Percentiles rank a stretch among this genome's conserved stretches.
Evolutionary conservation across 2,888 invertebrate genomes (phyloP).

Genomic region (Heliconius sara): DNA sequence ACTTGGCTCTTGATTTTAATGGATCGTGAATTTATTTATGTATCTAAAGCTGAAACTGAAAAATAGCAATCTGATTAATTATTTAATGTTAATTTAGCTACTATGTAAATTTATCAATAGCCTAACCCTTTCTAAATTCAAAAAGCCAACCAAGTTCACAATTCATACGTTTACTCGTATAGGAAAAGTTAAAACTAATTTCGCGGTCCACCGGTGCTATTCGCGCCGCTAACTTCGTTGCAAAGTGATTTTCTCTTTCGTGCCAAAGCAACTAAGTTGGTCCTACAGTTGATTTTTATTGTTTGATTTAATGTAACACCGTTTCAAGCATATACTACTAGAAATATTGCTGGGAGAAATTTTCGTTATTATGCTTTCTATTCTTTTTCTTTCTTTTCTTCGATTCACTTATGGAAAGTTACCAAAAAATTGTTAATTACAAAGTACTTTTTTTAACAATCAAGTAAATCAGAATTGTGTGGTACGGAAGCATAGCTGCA

Average conservation of each 20-base stretch:
- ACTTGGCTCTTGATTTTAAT: too few relatives aligned
- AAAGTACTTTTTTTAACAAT: too few relatives aligned
- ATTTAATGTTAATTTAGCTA: neutral
- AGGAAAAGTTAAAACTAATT: conserved; percentile 79
- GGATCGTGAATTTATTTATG: too few relatives aligned
- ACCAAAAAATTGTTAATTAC: too few relatives aligned
- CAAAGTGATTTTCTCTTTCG: conserved; percentile 78
- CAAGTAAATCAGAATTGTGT: too few relatives aligned
- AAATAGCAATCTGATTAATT: neutral
- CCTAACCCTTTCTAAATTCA: conserved; percentile 51
- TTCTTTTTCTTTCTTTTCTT: neutral
- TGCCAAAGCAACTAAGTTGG: conserved; percentile 56
- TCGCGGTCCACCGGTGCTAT: conserved; percentile 78
- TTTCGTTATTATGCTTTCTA: conserved; percentile 5
- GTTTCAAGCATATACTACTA: neutral
- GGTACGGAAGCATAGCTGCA: too few relatives aligned
- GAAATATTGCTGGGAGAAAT: neutral
- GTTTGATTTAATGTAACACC: conserved; percentile 27
- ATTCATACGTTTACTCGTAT: conserved; percentile 65
- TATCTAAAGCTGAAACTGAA: too few relatives aligned
- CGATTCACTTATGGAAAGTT: too few relatives aligned
- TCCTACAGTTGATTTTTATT: conserved; percentile 57
- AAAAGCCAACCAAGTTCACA: conserved; percentile 64
- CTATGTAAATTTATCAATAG: conserved; percentile 25
- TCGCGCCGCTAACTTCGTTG: conserved; percentile 78